Evolutionary conservation across 2,888 invertebrate genomes (phyloP).

Genomic region (Synanthedon myopaeformis): DNA sequence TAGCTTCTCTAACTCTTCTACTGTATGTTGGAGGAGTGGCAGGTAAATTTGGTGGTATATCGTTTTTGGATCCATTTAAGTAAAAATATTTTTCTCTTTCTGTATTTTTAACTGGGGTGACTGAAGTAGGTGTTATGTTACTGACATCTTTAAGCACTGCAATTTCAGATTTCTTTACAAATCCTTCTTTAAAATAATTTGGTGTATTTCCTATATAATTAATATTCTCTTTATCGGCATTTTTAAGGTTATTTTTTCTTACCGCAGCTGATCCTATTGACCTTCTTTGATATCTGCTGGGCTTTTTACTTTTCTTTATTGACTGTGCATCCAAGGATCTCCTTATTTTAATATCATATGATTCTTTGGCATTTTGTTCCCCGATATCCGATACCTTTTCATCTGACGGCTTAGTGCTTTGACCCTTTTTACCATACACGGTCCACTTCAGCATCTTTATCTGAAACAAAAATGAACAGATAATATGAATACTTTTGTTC

Average conservation of each 20-base stretch:
- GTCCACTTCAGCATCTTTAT: conserved; percentile 74
- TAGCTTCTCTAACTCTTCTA: conserved; percentile 58
- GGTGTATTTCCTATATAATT: conserved; percentile 69
- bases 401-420: conserved; percentile 30
- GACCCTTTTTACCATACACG: conserved; percentile 61
- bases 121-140: conserved; percentile 69
- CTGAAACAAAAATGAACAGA: conserved; percentile 18
- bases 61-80: conserved; percentile 36
- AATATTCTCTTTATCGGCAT: conserved; percentile 57
- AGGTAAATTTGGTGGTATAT: conserved; percentile 45
- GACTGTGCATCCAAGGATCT: conserved; percentile 52
- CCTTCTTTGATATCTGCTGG: conserved; percentile 57
- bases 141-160: conserved; percentile 70
- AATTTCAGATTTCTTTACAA: conserved; percentile 63
- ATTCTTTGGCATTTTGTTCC: conserved; percentile 23
- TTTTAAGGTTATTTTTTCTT: conserved; percentile 41
- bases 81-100: conserved; percentile 38
- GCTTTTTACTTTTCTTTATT: conserved; percentile 56
- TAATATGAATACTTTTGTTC: not conserved
- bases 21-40: conserved; percentile 57
- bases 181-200: conserved; percentile 72
- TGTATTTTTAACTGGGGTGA: conserved; percentile 41
- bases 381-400: conserved; percentile 25
- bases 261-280: conserved; percentile 45
- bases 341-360: conserved; percentile 31